Percentiles rank a stretch among this genome's conserved stretches.
Evolutionary conservation across 2,888 invertebrate species (phyloP).

Genomic region (Chrysolina americana): DNA sequence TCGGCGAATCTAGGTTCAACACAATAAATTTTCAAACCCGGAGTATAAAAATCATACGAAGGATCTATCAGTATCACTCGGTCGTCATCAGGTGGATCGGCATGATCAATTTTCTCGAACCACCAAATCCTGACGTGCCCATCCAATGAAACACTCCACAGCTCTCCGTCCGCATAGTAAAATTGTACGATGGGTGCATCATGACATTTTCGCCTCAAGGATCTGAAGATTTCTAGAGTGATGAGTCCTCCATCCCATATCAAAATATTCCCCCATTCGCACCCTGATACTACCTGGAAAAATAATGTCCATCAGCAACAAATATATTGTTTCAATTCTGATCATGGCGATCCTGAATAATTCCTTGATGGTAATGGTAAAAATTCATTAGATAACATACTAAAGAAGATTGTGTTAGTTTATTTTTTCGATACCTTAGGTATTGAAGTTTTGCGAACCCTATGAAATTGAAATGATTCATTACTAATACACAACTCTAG

Average conservation of each 20-base stretch:
- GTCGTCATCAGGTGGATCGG: slow-evolving; percentile 87
- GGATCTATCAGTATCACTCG: slow-evolving; percentile 87
- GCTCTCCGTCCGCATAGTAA: slow-evolving; percentile 65
- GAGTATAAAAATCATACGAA: slow-evolving; percentile 83
- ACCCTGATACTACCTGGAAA: slow-evolving; percentile 83
- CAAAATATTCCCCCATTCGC: slow-evolving; percentile 92
- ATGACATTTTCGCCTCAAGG: slow-evolving; percentile 83
- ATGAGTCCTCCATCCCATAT: slow-evolving; percentile 94
- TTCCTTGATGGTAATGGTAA: no score
- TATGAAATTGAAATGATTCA: no score
- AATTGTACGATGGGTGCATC: slow-evolving; percentile 81
- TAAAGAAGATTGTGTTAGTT: no score
- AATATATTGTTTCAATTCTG: no score
- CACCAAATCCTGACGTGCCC: slow-evolving; percentile 89
- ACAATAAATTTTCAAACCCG: slow-evolving; percentile 70
- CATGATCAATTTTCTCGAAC: slow-evolving; percentile 91
- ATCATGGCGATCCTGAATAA: no score
- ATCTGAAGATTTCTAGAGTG: slow-evolving; percentile 85
- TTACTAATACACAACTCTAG: no score
- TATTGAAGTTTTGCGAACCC: no score
- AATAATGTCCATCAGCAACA: slow-evolving; percentile 20
- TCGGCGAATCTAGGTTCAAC: slow-evolving; percentile 70
- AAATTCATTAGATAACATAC: no score
- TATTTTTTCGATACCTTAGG: no score
- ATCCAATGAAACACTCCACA: slow-evolving; percentile 75